phyloP scores from a whole-genome alignment of 2,113 vertebrate species.

The Clarias macrocephalus region DNA sequence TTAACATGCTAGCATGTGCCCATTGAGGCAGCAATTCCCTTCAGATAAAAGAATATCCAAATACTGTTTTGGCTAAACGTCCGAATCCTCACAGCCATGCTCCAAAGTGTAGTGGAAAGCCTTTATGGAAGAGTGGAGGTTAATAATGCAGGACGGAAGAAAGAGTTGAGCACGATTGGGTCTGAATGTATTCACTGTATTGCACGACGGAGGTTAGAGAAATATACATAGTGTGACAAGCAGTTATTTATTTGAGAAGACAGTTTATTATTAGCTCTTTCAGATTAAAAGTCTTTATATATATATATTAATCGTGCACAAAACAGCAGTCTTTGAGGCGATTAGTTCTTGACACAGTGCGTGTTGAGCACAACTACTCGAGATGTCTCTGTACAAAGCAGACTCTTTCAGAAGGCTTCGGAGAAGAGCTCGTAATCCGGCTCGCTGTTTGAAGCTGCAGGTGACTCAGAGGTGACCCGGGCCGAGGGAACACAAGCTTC shows the following conservation, averaged over 20 bases:
- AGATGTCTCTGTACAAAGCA: conserved; percentile 20
- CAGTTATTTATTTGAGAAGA: background rate
- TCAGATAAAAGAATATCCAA: background rate
- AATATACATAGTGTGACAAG: background rate
- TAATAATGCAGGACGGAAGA: background rate
- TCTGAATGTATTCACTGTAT: background rate
- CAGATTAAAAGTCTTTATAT: background rate
- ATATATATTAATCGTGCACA: conserved; percentile 1
- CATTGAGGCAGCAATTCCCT: background rate
- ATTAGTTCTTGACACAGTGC: conserved; percentile 6
- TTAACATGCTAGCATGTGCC: background rate
- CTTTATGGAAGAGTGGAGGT: background rate
- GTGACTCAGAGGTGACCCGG: conserved; percentile 30
- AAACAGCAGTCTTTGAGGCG: conserved; percentile 5
- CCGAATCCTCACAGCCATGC: background rate
- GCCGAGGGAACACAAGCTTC: background rate
- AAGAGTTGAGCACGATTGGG: background rate
- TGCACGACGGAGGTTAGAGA: background rate
- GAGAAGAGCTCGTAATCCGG: conserved; percentile 26
- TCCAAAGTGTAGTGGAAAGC: background rate
- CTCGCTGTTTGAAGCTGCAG: background rate
- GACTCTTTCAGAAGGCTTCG: conserved; percentile 14
- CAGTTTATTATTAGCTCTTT: background rate
- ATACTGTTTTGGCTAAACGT: background rate
- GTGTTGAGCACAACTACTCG: background rate